phyloP scores from a whole-genome alignment of 2,888 invertebrate species.

The Diarsia rubi region DNA sequence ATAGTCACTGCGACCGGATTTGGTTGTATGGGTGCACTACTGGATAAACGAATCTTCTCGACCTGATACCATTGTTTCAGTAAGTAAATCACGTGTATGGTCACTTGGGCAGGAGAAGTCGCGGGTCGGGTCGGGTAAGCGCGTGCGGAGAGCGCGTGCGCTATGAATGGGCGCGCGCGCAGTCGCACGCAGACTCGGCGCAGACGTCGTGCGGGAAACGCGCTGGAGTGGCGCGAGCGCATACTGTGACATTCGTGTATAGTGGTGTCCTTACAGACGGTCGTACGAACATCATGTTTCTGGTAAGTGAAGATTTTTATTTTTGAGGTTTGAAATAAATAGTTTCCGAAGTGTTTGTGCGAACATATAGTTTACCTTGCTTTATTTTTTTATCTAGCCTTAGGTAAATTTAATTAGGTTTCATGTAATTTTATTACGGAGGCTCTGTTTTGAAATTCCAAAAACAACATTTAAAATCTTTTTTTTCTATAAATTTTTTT shows the following conservation, averaged over 20 bases:
- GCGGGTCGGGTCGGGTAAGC: slow-evolving; percentile 46
- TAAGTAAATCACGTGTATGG: slow-evolving; percentile 23
- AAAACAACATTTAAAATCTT: background rate
- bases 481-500: background rate
- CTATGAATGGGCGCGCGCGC: slow-evolving; percentile 70
- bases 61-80: slow-evolving; percentile 29
- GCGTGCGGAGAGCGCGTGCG: slow-evolving; percentile 60
- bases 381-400: background rate
- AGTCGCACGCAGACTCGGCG: slow-evolving; percentile 76
- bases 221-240: slow-evolving; percentile 65
- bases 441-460: slow-evolving; percentile 3
- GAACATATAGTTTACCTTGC: background rate
- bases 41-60: background rate
- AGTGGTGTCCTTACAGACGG: slow-evolving; percentile 47
- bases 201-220: slow-evolving; percentile 83
- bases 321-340: background rate
- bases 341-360: background rate
- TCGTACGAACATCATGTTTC: slow-evolving; percentile 52
- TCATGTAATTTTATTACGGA: background rate
- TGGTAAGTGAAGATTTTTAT: slow-evolving; percentile 50
- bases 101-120: slow-evolving; percentile 26
- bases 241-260: slow-evolving; percentile 47
- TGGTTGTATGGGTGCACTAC: no score
- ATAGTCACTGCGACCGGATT: no score
- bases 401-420: background rate